A percentile compares a stretch with the other conserved stretches of the same genome.
Conservation (phyloP, 2,797 vertebrate genomes). For the Centroberyx gerrardi region DNA sequence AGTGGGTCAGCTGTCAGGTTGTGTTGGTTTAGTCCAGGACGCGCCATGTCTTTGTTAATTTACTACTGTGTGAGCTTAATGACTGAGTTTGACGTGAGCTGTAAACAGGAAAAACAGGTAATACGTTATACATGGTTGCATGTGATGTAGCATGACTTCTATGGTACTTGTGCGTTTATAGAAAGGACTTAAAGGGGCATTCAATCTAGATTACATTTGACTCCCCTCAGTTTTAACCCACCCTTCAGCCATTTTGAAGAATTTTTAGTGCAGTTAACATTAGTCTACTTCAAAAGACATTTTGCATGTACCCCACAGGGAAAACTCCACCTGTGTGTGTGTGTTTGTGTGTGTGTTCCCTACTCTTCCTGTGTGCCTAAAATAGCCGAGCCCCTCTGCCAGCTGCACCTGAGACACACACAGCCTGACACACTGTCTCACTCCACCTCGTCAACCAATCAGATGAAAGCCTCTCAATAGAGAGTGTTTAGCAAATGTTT, state of each 20-base stretch:
- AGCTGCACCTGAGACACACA: slow-evolving; percentile 69
- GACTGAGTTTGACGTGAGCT: slow-evolving; percentile 1
- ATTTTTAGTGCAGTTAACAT: slow-evolving; percentile 9
- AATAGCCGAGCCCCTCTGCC: slow-evolving; percentile 56
- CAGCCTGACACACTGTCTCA: slow-evolving; percentile 39
- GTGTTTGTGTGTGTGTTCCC: slow-evolving; percentile 46
- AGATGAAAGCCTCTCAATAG: slow-evolving; percentile 54
- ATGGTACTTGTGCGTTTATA: not conserved
- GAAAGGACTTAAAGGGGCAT: not conserved
- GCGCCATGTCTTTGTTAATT: slow-evolving; percentile 24
- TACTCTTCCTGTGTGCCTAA: slow-evolving; percentile 41
- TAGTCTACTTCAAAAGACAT: slow-evolving; percentile 29
- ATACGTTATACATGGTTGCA: not conserved
- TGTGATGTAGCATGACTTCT: slow-evolving; percentile 22
- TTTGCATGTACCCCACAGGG: slow-evolving; percentile 34
- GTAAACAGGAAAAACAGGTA: slow-evolving; percentile 3
- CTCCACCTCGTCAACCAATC: slow-evolving; percentile 66
- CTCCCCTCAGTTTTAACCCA: not conserved
- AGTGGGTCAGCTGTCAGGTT: slow-evolving; percentile 28
- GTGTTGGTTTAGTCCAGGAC: slow-evolving; percentile 13
- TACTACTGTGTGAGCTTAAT: slow-evolving; percentile 2
- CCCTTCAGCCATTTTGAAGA: slow-evolving; percentile 27
- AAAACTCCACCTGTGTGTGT: slow-evolving; percentile 56
- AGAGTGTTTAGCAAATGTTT: slow-evolving; percentile 70
- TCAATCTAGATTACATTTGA: too few relatives aligned